These are phyloP conservation scores for Uropetala carovei DNA, from an alignment of 2,888 invertebrate species.

Conservation along the genomic window DNA sequence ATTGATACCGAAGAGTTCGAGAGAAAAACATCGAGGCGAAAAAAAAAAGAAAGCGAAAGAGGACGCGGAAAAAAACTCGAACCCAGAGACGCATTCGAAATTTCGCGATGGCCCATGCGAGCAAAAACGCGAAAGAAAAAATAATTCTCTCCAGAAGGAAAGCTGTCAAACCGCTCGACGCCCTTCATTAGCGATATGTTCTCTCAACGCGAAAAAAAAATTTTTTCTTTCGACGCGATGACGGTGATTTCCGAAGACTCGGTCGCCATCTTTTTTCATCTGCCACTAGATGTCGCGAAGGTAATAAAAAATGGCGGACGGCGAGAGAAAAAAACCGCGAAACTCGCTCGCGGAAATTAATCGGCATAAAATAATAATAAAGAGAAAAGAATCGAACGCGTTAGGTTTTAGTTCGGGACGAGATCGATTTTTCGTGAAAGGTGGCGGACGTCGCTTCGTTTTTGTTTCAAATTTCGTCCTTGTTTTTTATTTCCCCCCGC, in stretches of 20 bases:
- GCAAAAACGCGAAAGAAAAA: not conserved
- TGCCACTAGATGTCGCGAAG: not conserved
- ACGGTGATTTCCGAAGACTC: not conserved
- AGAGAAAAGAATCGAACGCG: not conserved
- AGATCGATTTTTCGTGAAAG: not conserved
- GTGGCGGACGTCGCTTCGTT: not conserved
- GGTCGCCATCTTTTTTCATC: not conserved
- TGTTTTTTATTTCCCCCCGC: not conserved
- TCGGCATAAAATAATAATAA: too few relatives aligned
- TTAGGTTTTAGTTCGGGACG: too few relatives aligned
- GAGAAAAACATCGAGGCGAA: not conserved
- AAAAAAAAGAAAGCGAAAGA: not conserved
- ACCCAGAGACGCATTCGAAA: too few relatives aligned
- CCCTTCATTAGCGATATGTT: slow-evolving; percentile 54
- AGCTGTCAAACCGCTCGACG: slow-evolving; percentile 48
- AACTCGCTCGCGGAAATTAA: not conserved
- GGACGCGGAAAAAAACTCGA: slow-evolving; percentile 27
- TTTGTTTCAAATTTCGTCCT: too few relatives aligned
- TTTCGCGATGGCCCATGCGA: too few relatives aligned
- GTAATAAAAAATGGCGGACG: not conserved
- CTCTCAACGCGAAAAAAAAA: slow-evolving; percentile 26
- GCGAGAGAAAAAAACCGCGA: not conserved
- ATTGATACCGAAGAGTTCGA: not conserved
- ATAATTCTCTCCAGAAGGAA: not conserved
- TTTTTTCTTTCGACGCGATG: not conserved